These are phyloP conservation scores for Rutilus rutilus DNA, from an alignment of 2,113 vertebrate genomes.

Conservation along the genomic window DNA sequence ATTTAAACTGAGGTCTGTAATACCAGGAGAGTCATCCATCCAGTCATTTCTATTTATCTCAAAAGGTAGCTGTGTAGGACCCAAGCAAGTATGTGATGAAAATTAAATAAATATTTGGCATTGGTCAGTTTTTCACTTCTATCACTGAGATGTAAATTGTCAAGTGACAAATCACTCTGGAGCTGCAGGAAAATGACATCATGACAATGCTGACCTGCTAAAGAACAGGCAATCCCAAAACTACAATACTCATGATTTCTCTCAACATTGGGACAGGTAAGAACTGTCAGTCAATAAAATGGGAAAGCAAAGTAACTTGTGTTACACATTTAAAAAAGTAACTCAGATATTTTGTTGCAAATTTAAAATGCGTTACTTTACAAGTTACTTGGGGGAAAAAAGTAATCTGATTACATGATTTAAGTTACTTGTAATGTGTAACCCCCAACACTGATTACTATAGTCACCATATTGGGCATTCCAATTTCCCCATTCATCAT, in stretches of 20 bases:
- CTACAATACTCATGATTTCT: too few species aligned
- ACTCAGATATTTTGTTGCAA: too few species aligned
- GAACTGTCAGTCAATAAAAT: too few species aligned
- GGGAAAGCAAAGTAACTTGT: too few species aligned
- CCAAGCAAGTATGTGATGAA: not conserved
- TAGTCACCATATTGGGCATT: not conserved
- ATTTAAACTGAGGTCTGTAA: not conserved
- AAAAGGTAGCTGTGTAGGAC: not conserved
- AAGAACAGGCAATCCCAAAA: not conserved
- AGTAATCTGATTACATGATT: too few species aligned
- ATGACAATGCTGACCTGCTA: not conserved
- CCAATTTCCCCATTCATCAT: not conserved
- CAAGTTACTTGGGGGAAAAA: too few species aligned
- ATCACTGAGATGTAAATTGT: not conserved
- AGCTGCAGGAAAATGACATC: not conserved
- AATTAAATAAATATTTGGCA: not conserved
- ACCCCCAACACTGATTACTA: too few species aligned
- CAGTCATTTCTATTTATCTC: not conserved
- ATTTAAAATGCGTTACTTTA: too few species aligned
- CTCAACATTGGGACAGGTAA: too few species aligned
- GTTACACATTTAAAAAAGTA: too few species aligned
- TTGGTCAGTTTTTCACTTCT: not conserved
- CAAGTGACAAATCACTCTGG: not conserved
- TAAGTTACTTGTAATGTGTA: too few species aligned
- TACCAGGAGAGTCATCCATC: not conserved